phyloP scores from a whole-genome alignment of 2,797 vertebrate genomes.

The Chrysocyon brachyurus region DNA sequence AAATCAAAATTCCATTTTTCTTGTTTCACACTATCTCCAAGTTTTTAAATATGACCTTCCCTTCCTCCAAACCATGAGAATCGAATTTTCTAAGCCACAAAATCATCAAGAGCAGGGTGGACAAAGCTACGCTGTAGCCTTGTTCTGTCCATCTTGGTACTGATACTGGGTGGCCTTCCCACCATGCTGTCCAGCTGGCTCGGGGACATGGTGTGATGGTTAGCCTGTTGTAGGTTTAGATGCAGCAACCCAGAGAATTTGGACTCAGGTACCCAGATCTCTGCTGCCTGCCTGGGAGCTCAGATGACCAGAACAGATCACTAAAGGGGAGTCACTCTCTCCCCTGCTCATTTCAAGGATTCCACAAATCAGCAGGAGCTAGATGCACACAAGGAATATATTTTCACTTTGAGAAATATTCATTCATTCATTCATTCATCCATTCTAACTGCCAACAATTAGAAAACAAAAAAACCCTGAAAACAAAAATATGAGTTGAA shows the following conservation, averaged over 20 bases:
- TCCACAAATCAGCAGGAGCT: background rate
- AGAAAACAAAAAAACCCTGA: background rate
- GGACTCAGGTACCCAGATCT: background rate
- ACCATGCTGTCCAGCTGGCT: background rate
- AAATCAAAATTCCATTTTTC: slow-evolving; percentile 45
- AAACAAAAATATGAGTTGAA: background rate
- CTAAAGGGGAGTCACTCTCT: background rate
- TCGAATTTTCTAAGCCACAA: slow-evolving; percentile 8
- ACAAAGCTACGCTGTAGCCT: background rate
- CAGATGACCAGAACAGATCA: background rate
- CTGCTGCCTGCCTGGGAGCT: background rate
- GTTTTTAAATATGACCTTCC: slow-evolving; percentile 46
- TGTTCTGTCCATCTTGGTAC: background rate
- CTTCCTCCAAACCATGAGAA: slow-evolving; percentile 26
- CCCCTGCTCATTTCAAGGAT: background rate
- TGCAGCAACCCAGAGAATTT: background rate
- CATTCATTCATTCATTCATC: no score
- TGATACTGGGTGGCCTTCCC: background rate
- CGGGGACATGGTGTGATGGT: background rate
- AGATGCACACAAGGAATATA: background rate
- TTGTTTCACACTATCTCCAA: slow-evolving; percentile 39
- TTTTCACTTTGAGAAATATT: background rate
- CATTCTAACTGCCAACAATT: background rate
- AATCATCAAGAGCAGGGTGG: background rate
- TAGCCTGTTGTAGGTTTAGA: background rate